Evolutionary conservation across 2,797 vertebrate species (phyloP).

Genomic region (Myripristis murdjan): DNA sequence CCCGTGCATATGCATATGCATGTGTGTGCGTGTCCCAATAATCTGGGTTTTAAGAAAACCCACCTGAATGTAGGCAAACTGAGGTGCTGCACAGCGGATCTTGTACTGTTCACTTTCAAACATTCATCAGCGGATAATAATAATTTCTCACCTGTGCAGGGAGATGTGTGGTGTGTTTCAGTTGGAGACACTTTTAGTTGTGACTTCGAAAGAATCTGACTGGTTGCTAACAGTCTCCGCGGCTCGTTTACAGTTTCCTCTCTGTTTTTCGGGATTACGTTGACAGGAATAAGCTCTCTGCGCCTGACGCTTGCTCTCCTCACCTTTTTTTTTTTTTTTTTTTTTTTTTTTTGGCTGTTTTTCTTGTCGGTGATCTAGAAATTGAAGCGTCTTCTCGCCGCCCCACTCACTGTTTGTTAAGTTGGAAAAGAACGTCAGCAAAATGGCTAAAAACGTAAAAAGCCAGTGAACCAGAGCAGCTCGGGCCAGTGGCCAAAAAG

Average conservation of each 20-base stretch:
- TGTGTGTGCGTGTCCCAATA: conserved; percentile 6
- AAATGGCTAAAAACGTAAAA: conserved; percentile 1
- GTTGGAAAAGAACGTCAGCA: background rate
- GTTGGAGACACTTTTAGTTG: background rate
- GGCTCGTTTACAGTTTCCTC: conserved; percentile 10
- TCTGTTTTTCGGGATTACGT: conserved; percentile 28
- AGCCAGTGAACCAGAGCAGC: too few relatives aligned
- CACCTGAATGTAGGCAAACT: background rate
- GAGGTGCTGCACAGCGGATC: background rate
- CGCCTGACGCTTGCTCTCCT: background rate
- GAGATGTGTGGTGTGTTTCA: too few relatives aligned
- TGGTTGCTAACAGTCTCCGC: background rate
- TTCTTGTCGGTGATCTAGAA: conserved; percentile 31
- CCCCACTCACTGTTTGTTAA: conserved; percentile 5
- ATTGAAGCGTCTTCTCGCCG: background rate
- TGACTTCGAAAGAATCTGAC: conserved; percentile 29
- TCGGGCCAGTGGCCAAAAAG: background rate
- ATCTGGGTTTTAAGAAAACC: conserved; percentile 25
- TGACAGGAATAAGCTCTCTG: conserved; percentile 37
- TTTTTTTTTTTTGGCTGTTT: conserved; percentile 14
- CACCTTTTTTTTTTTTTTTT: too few relatives aligned
- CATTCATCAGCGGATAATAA: background rate
- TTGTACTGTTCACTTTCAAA: background rate
- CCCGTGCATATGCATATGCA: background rate
- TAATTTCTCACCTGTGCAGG: conserved; percentile 18